Evolutionary conservation across 2,113 vertebrate genomes (phyloP), one percentile per base, ranked within the genome.

Genomic region (Uria aalge): DNA sequence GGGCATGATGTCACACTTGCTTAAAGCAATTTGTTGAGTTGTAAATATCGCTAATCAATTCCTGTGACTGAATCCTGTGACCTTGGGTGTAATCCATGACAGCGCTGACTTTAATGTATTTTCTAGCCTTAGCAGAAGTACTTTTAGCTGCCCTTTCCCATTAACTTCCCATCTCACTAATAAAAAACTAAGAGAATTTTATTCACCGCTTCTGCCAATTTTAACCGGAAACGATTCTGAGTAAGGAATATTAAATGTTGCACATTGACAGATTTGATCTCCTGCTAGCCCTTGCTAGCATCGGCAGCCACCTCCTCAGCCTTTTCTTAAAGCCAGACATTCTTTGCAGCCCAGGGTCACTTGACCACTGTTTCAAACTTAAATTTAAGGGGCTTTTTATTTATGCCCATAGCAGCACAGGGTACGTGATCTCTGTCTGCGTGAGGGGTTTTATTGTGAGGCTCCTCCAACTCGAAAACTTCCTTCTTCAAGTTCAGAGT

Each of bases 41-140:
- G 89, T 97, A 97, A 96, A 97, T 96, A 96, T 74, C 64, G 29
- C 90, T 18, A 20, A 95, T 96, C 95, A 96, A 95, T 94, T 76
- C 91, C 81, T 73, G 73, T 41, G 86, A 82, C 84, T 91, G 89
- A 66, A 73, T 94, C 80, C 79, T 47, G 71, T 66, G 93, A 91
- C 92, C 89, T 95, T 89, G 87, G 84, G 91, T 88, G 80, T 76
- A 29, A 87, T 91, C 96, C 81, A 45, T 32, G 83, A 73, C 84
- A 91, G 53, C 0, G 0, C 77, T 87, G 94, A 91, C 94, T 97
- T 87, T 72, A 95, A 94, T 94, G 66, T 91, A 85, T 96, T 91
- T 96, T 93, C 77, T 79, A 95, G 69, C 87, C 74, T 88, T 82
- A 90, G 77, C 66, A 93, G 47, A 93, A 82, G 34, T 90, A 90